phyloP scores from a whole-genome alignment of 1,140 invertebrate genomes.

The Protaetia brevitarsis region DNA sequence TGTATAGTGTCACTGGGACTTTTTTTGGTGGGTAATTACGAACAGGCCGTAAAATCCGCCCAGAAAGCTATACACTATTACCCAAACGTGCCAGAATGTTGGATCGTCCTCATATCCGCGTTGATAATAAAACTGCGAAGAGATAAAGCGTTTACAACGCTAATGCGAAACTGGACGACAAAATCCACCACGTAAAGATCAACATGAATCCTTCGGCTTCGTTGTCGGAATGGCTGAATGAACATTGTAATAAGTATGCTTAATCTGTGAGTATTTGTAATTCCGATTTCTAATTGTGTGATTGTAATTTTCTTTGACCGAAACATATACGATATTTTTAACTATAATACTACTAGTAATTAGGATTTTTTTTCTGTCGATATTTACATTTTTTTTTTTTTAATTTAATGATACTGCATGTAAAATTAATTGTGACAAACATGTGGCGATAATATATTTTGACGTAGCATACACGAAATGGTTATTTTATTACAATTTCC shows the following conservation, averaged over 20 bases:
- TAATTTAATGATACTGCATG: too few species aligned
- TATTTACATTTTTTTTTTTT: too few species aligned
- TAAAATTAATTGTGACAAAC: too few species aligned
- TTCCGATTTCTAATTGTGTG: background rate
- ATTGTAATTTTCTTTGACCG: background rate
- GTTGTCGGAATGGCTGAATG: background rate
- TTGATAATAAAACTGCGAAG: background rate
- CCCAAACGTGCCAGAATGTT: slow-evolving; percentile 39
- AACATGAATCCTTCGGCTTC: background rate
- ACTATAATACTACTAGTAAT: too few species aligned
- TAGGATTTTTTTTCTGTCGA: too few species aligned
- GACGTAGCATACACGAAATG: too few species aligned
- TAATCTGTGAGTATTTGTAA: background rate
- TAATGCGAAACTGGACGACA: background rate
- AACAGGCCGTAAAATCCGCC: slow-evolving; percentile 37
- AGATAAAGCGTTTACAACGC: background rate
- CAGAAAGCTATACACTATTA: slow-evolving; percentile 44
- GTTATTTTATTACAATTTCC: too few species aligned
- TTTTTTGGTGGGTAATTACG: slow-evolving; percentile 33
- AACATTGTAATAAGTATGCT: background rate
- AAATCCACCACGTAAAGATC: background rate
- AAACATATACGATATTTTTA: background rate
- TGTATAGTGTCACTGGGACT: slow-evolving; percentile 37
- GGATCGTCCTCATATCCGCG: slow-evolving; percentile 31
- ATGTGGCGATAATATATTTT: too few species aligned